These are phyloP conservation scores for Cydia pomonella DNA, from an alignment of 1,140 invertebrate species.

Conservation along the genomic window DNA sequence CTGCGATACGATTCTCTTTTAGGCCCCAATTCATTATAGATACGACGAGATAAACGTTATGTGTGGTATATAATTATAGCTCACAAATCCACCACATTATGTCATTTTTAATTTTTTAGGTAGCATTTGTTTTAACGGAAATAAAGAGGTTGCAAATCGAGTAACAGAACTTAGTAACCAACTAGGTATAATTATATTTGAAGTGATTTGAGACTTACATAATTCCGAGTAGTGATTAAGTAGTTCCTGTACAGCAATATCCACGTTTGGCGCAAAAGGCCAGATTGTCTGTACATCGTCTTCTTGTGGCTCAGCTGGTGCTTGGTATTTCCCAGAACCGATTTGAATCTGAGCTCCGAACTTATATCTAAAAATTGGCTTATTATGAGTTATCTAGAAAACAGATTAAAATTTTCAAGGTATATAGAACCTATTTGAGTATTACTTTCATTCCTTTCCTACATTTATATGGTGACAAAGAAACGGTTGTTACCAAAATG, in stretches of 20 bases:
- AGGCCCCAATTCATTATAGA: too few relatives aligned
- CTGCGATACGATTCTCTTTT: too few relatives aligned
- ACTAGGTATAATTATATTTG: too few relatives aligned
- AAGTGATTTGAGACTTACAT: conserved; percentile 77
- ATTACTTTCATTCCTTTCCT: conserved; percentile 41
- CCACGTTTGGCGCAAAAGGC: conserved; percentile 76
- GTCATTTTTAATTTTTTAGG: too few relatives aligned
- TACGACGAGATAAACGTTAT: too few relatives aligned
- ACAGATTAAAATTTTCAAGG: background rate
- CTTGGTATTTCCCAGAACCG: conserved; percentile 49
- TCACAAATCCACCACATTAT: too few relatives aligned
- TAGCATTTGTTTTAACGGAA: too few relatives aligned
- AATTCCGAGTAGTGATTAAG: conserved; percentile 82
- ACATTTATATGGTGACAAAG: too few relatives aligned
- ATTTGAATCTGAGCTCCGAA: conserved; percentile 55
- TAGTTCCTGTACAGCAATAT: conserved; percentile 84
- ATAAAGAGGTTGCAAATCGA: too few relatives aligned
- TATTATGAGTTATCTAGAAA: background rate
- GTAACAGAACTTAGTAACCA: too few relatives aligned
- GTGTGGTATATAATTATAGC: too few relatives aligned
- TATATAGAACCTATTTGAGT: conserved; percentile 44
- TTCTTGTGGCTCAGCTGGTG: conserved; percentile 58
- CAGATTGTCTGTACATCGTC: conserved; percentile 67
- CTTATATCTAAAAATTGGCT: conserved; percentile 61
- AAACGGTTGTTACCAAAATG: background rate